Evolutionary conservation across 2,113 vertebrate genomes (phyloP).

Genomic region (Chamaea fasciata): DNA sequence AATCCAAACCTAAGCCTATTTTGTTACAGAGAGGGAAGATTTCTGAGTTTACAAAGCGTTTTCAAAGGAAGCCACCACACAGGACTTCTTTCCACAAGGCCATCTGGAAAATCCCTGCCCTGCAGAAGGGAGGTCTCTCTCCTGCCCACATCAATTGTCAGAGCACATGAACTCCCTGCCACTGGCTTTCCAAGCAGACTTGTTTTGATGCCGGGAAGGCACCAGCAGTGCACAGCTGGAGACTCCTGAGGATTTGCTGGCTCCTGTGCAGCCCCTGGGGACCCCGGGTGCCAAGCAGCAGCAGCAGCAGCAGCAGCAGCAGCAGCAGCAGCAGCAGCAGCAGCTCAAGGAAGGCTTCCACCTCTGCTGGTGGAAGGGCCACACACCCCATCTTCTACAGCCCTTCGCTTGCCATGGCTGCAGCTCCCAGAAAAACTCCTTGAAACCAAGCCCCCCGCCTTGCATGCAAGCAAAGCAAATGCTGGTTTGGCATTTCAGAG

Average conservation of each 20-base stretch:
- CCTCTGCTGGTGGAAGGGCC: not conserved
- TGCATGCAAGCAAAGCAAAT: not conserved
- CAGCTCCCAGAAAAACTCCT: not conserved
- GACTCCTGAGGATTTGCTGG: not conserved
- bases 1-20: not conserved
- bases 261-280: rapidly evolving
- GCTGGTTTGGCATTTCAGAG: not conserved
- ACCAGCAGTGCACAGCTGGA: not conserved
- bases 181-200: not conserved
- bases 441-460: not conserved
- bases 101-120: not conserved
- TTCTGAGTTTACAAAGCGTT: not conserved
- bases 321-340: not conserved
- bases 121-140: not conserved
- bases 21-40: not conserved
- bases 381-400: rapidly evolving
- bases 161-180: not conserved
- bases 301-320: not conserved
- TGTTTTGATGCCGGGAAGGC: not conserved
- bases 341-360: not conserved
- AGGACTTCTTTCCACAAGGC: not conserved
- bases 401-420: not conserved
- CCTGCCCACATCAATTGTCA: not conserved
- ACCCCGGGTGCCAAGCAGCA: not conserved
- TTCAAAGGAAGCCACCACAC: not conserved